Conservation (phyloP, 92 coral and sea anemone species). For the Phenganax subtilis region DNA sequence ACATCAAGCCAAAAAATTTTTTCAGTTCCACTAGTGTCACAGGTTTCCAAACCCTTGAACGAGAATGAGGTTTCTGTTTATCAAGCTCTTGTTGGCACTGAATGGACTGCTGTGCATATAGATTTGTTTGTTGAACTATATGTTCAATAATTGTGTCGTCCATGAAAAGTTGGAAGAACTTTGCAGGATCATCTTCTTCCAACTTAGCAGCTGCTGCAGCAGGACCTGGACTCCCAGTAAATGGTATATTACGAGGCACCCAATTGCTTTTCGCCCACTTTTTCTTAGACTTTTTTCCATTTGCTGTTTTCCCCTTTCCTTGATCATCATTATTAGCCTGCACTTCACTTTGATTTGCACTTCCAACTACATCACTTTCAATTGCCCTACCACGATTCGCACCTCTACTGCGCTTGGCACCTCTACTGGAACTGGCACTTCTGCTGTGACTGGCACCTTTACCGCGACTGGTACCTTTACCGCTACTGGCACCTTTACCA, state of each 20-base stretch:
- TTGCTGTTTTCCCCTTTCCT: too few species aligned
- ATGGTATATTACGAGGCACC: background rate
- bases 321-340: too few species aligned
- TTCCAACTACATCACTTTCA: too few species aligned
- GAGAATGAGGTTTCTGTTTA: background rate
- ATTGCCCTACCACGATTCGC: too few species aligned
- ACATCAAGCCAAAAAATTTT: slow-evolving; percentile 28
- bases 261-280: too few species aligned
- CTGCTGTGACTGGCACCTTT: too few species aligned
- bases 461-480: too few species aligned
- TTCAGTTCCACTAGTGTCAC: slow-evolving; percentile 1
- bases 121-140: slow-evolving; percentile 17
- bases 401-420: too few species aligned
- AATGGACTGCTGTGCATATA: slow-evolving; percentile 30
- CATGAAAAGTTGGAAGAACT: slow-evolving; percentile 24
- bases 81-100: background rate
- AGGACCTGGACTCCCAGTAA: slow-evolving; percentile 32
- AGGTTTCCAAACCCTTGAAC: slow-evolving; percentile 24
- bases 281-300: too few species aligned
- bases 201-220: slow-evolving; percentile 11
- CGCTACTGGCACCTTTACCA: too few species aligned
- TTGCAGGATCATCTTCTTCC: slow-evolving; percentile 3
- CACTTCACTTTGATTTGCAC: too few species aligned
- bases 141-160: slow-evolving; percentile 7
- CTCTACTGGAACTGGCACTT: too few species aligned